Evolutionary conservation across 2,888 invertebrate species (phyloP), one percentile per base, ranked within the genome.

Genomic region (Sisyra nigra): DNA sequence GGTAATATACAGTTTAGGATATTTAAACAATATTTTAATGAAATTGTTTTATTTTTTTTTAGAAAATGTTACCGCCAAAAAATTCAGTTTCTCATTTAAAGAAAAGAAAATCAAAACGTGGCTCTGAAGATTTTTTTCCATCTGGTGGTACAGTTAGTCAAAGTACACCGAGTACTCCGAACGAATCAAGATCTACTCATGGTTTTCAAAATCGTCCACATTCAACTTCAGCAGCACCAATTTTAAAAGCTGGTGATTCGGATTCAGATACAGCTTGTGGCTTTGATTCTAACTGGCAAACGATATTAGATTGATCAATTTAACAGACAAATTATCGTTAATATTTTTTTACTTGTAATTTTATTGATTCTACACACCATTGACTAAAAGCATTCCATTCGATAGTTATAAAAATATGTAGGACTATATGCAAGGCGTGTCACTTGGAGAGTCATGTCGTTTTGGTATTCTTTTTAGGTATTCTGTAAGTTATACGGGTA

Each of bases 241-340:
- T 24, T 5, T 24, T 7, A 5, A 24, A 24, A 24, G 7, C 24
- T 7, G 69, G 71, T 11, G 87, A 87, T 56, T 86, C 87, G 0
- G 89, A 91, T 59, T 89, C 88, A 0, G 89, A 91, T 57, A 76
- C 83, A 1, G 88, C 87, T 1, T 87, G 83, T 51, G 89, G 89
- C 1, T 91, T 91, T 58, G 88, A 79, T 53, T 74, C 77, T 1
- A 72, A 75, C 44, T 84, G 83, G 83, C 72, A 69, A 49, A 58
- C 57, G 30, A 44, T 41, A 11, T 46, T 40, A 44, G 37, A 42
- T 30, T 34, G 24, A 41, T 17, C n/a, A 2, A 15, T 15, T 15
- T 24, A 24, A 24, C 24, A 24, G 24, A 24, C 24, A n/a, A n/a
- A n/a, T n/a, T n/a, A n/a, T n/a, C n/a, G n/a, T n/a, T n/a, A n/a